Percentiles rank a stretch among this genome's conserved stretches.
Evolutionary conservation across 2,888 invertebrate genomes (phyloP).

Genomic region (Pemphredon lugubris): DNA sequence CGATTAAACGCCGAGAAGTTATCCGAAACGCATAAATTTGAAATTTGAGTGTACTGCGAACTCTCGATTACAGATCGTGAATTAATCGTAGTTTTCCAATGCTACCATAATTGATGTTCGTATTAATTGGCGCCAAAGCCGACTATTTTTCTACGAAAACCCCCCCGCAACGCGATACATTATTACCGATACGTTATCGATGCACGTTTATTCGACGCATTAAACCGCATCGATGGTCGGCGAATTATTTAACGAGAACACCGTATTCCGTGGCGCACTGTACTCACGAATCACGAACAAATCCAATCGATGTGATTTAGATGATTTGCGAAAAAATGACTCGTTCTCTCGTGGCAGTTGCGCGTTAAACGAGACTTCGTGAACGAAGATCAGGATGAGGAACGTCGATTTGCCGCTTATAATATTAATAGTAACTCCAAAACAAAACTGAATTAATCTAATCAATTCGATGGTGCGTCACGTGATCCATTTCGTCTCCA

Average conservation of each 20-base stretch:
- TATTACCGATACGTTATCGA: background rate
- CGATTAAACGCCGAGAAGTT: too few relatives aligned
- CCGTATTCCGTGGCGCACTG: too few relatives aligned
- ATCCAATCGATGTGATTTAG: too few relatives aligned
- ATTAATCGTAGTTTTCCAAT: background rate
- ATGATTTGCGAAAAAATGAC: too few relatives aligned
- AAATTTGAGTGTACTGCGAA: too few relatives aligned
- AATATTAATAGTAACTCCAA: constrained; percentile 41
- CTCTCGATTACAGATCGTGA: background rate
- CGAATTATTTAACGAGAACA: too few relatives aligned
- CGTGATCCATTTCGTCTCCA: constrained; percentile 54
- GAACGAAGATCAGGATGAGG: too few relatives aligned
- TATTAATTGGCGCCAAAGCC: background rate
- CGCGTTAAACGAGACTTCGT: too few relatives aligned
- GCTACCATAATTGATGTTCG: background rate
- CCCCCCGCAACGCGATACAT: background rate
- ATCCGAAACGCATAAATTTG: background rate
- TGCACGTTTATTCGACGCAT: background rate
- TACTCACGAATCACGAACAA: too few relatives aligned
- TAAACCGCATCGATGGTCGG: background rate
- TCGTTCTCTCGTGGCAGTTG: too few relatives aligned
- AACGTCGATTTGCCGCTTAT: too few relatives aligned
- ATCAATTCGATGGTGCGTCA: constrained; percentile 45
- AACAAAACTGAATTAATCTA: constrained; percentile 9
- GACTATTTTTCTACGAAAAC: background rate